Evolutionary conservation across 2,888 invertebrate genomes (phyloP).

Genomic region (Periphyllus acericola): DNA sequence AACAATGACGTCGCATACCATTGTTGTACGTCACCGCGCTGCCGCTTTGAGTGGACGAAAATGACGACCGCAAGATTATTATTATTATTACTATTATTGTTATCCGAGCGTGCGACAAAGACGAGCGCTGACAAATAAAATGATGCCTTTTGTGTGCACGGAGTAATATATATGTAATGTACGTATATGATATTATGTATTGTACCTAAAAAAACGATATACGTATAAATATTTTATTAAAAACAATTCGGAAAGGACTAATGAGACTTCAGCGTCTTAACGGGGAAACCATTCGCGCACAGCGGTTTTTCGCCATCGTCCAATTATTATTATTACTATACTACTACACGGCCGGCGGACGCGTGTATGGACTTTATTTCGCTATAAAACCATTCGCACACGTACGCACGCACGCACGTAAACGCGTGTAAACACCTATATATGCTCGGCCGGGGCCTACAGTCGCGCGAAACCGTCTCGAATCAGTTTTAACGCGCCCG

Average conservation of each 20-base stretch:
- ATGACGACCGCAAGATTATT: background rate
- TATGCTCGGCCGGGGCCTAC: background rate
- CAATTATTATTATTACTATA: background rate
- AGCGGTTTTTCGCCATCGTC: background rate
- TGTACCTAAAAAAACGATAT: background rate
- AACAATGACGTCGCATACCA: background rate
- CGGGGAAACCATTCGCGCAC: background rate
- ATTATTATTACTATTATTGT: background rate
- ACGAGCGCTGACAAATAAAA: background rate
- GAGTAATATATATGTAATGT: background rate
- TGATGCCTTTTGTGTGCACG: background rate
- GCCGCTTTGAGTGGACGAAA: background rate
- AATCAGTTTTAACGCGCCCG: conserved; percentile 8
- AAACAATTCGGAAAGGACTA: background rate
- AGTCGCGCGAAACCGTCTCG: background rate
- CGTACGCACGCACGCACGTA: background rate
- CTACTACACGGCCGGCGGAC: background rate
- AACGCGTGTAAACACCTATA: background rate
- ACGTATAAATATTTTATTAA: background rate
- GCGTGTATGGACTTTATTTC: background rate
- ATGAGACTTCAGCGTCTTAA: background rate
- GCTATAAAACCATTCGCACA: background rate
- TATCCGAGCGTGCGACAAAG: background rate
- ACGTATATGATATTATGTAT: background rate
- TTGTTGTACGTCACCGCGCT: background rate